A percentile compares a stretch with the other conserved stretches of the same genome.
phyloP scores from a whole-genome alignment of 2,888 invertebrate genomes.

The Chironomus riparius region DNA sequence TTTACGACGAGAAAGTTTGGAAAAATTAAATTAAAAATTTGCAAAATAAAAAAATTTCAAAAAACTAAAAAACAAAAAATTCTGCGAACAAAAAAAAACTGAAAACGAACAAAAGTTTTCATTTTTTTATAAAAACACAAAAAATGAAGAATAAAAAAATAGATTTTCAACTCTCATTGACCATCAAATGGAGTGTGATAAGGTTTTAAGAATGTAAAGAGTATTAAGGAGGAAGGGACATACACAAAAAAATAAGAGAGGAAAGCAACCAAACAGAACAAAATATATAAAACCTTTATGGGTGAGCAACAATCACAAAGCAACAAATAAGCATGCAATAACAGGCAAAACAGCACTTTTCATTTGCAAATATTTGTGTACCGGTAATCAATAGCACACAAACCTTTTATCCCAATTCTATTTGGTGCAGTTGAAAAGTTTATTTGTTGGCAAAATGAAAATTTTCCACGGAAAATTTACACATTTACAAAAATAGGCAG shows the following conservation, averaged over 20 bases:
- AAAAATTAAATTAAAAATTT: slow-evolving; percentile 26
- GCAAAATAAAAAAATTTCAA: neutral
- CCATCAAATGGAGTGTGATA: slow-evolving; percentile 30
- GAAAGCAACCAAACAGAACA: slow-evolving; percentile 33
- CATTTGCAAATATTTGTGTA: too few relatives aligned
- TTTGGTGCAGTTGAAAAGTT: slow-evolving; percentile 15
- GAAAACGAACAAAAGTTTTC: neutral
- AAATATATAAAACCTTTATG: slow-evolving; percentile 41
- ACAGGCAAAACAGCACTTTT: slow-evolving; percentile 10
- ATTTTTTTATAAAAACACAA: neutral
- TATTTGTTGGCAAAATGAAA: neutral
- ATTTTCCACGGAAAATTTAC: neutral
- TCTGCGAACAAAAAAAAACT: neutral
- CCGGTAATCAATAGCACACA: neutral
- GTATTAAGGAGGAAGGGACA: neutral
- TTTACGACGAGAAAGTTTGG: slow-evolving; percentile 28
- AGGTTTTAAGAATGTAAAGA: neutral
- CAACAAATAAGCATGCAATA: slow-evolving; percentile 40
- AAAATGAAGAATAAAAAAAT: neutral
- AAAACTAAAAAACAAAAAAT: neutral
- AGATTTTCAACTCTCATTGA: slow-evolving; percentile 16
- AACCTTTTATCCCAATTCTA: neutral
- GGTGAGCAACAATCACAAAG: slow-evolving; percentile 35
- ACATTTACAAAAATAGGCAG: neutral
- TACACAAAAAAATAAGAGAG: neutral